Base-by-base conservation (phyloP, 2,113 vertebrate species). In the Megaleporinus macrocephalus region DNA sequence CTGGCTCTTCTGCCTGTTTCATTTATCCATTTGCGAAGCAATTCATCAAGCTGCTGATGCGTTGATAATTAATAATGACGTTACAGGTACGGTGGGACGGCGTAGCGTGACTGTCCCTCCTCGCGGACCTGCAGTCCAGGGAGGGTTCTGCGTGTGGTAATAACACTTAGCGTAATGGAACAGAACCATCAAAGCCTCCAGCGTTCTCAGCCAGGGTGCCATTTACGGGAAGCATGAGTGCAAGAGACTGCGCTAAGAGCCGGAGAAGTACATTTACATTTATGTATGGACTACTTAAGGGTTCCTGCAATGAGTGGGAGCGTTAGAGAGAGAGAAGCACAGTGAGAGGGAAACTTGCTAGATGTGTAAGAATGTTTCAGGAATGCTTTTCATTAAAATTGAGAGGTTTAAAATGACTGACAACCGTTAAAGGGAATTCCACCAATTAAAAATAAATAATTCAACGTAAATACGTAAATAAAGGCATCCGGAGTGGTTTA, bases 81-180 rank as follows among this genome's bases (percentile, higher is more conserved):
- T 78, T 78, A 68, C 20, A 53, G 76, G 44, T 55, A 20, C 18
- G 16, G 5, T 22, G 20, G 20, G 53, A 55, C 7, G 41, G 44
- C 49, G 44, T n/a, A 53, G 76, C 51, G 51, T 78, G 44, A 69
- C 65, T 26, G 49, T 63, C 22, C 1, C 49, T 78, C 47, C n/a
- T 29, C 57, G 66, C 76, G 57, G 76, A 55, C 65, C 65, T n/a
- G 24, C 36, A 29, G 68, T 62, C 36, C 36, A 24, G 53, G 36
- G 66, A 79, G 29, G 53, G 53, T 59, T 76, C 61, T 49, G 80
- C 0, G 9, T 41, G 53, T 24, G 27, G 62, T 70, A 79, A 71
- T 59, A 79, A 59, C 77, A 79, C 77, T 79, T 59, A 71, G 51
- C 12, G 9, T 71, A 79, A 70, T 71, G 53, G 77, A 79, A 59